phyloP scores from a whole-genome alignment of 2,797 vertebrate species.

The Potorous gilbertii region DNA sequence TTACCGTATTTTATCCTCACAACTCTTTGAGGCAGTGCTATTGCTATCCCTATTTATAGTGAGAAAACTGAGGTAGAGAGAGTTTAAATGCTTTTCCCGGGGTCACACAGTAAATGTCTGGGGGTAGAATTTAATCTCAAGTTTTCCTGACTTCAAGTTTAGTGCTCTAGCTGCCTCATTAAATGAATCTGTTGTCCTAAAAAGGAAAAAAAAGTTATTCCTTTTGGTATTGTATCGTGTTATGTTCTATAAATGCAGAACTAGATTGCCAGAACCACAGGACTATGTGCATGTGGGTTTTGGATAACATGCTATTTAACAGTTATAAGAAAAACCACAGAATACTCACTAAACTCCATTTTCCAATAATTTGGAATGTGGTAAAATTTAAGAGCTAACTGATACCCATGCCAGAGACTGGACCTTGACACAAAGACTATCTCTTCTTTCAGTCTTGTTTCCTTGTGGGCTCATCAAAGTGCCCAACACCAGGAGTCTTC shows the following conservation, averaged over 20 bases:
- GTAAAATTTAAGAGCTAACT: neutral
- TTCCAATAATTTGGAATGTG: neutral
- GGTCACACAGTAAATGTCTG: neutral
- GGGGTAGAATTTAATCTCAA: neutral
- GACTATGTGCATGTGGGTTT: neutral
- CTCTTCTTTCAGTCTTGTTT: conserved; percentile 62
- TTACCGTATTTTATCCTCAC: neutral
- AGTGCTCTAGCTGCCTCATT: neutral
- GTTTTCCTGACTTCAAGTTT: neutral
- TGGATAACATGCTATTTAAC: neutral
- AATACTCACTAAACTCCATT: neutral
- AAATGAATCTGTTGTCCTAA: neutral
- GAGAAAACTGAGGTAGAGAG: neutral
- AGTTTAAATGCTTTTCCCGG: neutral
- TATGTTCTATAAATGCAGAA: neutral
- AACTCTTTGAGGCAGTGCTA: neutral
- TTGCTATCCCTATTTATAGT: neutral
- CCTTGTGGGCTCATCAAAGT: conserved; percentile 70
- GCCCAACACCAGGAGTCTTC: neutral
- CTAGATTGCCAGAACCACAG: neutral
- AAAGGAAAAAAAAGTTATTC: neutral
- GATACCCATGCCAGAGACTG: neutral
- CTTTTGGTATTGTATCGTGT: neutral
- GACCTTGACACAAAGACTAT: neutral
- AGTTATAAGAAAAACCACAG: neutral